Evolutionary conservation across 1,140 invertebrate species (phyloP).

Genomic region (Piezodorus guildinii): DNA sequence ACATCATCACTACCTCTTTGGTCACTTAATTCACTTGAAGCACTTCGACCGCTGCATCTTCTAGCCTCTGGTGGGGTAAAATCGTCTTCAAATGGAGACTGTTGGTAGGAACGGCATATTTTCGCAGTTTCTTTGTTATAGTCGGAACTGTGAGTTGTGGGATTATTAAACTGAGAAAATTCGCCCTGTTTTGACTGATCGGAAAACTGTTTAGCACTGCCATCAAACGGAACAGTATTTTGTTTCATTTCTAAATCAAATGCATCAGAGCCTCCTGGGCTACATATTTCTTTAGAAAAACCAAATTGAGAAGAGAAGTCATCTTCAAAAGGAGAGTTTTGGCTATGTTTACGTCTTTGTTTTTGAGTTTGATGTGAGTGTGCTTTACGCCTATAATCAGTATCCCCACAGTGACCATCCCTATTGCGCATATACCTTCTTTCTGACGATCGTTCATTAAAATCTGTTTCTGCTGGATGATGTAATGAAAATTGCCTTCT

Average conservation of each 20-base stretch:
- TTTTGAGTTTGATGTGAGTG: constrained; percentile 23
- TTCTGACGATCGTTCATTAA: constrained; percentile 4
- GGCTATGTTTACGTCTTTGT: constrained; percentile 24
- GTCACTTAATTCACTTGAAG: constrained; percentile 33
- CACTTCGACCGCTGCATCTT: constrained; percentile 28
- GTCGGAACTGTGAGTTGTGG: background rate
- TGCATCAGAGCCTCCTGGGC: constrained; percentile 27
- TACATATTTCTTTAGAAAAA: constrained; percentile 27
- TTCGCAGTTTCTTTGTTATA: constrained; percentile 13
- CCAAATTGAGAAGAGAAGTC: constrained; percentile 43
- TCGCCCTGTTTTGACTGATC: background rate
- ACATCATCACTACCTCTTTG: constrained; percentile 28
- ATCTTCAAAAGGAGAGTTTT: constrained; percentile 55
- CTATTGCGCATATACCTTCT: constrained; percentile 16
- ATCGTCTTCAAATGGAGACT: constrained; percentile 60
- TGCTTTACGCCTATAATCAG: constrained; percentile 21
- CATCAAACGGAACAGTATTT: constrained; percentile 23
- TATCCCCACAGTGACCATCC: constrained; percentile 8
- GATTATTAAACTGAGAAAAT: constrained; percentile 1
- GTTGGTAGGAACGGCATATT: constrained; percentile 32
- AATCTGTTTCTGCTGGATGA: constrained; percentile 22
- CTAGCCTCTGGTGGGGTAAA: constrained; percentile 44
- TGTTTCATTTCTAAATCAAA: constrained; percentile 28
- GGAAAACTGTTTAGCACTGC: background rate
- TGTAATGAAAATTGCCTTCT: constrained; percentile 24